Conservation (phyloP, 1,140 invertebrate species). For the Orchesella cincta region DNA sequence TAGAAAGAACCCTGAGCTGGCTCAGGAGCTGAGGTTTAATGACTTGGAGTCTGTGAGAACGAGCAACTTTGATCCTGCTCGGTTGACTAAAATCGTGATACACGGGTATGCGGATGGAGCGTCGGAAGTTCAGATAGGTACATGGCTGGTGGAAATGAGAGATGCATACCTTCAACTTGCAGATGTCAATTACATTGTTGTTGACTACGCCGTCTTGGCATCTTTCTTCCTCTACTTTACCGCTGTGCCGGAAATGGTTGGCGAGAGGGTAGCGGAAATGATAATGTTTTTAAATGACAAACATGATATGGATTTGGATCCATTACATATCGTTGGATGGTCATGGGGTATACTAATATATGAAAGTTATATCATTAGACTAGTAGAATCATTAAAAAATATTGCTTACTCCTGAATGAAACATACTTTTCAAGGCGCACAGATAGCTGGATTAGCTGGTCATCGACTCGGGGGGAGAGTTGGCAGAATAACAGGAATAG, state of each 20-base stretch:
- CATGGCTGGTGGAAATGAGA: conserved; percentile 36
- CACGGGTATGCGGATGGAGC: conserved; percentile 47
- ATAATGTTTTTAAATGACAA: conserved; percentile 38
- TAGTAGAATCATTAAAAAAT: not conserved
- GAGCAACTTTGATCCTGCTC: conserved; percentile 42
- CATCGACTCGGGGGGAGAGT: conserved; percentile 33
- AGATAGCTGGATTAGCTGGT: conserved; percentile 43
- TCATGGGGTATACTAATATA: conserved; percentile 41
- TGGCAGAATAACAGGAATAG: conserved; percentile 45
- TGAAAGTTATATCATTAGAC: not conserved
- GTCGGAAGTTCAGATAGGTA: conserved; percentile 38
- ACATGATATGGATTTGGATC: conserved; percentile 1
- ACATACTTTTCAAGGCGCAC: conserved; percentile 21
- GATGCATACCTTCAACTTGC: conserved; percentile 43
- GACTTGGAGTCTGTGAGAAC: conserved; percentile 39
- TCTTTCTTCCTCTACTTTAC: conserved; percentile 37
- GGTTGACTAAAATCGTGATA: conserved; percentile 46
- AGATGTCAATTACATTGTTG: conserved; percentile 46
- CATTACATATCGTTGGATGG: conserved; percentile 47
- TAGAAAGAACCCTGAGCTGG: conserved; percentile 47
- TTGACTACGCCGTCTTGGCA: conserved; percentile 46
- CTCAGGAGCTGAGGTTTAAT: conserved; percentile 44
- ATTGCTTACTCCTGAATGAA: not conserved
- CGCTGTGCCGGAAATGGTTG: conserved; percentile 41
- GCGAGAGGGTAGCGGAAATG: conserved; percentile 40